Base-by-base conservation (phyloP, 2,113 vertebrate genomes). In the Clinocottus analis region DNA sequence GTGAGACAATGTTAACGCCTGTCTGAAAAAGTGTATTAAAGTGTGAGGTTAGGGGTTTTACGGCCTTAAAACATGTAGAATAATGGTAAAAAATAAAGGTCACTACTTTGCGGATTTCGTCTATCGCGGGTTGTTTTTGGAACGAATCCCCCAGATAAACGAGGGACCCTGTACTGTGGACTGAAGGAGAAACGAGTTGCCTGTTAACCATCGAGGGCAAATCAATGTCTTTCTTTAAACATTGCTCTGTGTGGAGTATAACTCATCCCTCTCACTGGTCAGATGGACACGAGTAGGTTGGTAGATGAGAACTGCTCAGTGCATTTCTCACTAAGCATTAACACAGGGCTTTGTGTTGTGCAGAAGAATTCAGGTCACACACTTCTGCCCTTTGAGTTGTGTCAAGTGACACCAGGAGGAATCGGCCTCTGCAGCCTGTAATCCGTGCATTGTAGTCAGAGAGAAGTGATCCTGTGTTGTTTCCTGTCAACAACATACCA, bases 311-410 rank as follows among this genome's bases (percentile, higher is more conserved):
- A 29, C 56, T 0, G 7, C 27, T 84, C 31, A 31, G 53, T 59
- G 39, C 80, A 49, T 87, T 84, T 70, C 67, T 59, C 56, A 68
- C 14, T 59, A 25, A 75, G 10, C 60, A 10, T 66, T 61, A 12
- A 29, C 31, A 63, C 35, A 39, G 53, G 27, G 53, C 27, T 45
- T 23, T 33, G 25, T 39, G 16, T 49, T 62, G 14, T 61, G 43
- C 49, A 37, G 13, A 8, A 55, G 53, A 79, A 82, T 84, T 53
- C 80, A 62, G 79, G 72, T 82, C 86, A 79, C 77, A 60, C 45
- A 29, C 41, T 45, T 53, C 29, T 53, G 75, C 58, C 61, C 63
- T 76, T 47, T 13, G 67, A 79, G 16, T 61, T 7, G 23, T 62
- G 35, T n/a, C 4, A 35, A 63, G 41, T 33, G 11, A n/a, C 56